phyloP scores from a whole-genome alignment of 2,797 vertebrate genomes.

The Hafferia zeledoni region DNA sequence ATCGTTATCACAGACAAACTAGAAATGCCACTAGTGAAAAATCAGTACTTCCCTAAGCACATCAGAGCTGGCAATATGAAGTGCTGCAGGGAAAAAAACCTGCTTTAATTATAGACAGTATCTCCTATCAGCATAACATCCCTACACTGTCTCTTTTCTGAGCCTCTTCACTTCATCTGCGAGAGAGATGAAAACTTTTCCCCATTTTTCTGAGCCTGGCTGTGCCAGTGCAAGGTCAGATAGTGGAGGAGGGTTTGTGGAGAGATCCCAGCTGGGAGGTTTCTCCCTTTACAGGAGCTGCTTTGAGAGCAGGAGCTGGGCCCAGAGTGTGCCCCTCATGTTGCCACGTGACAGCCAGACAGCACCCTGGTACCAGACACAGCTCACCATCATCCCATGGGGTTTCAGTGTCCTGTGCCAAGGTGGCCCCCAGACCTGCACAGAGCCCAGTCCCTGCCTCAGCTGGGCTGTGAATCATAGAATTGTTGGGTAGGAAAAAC shows the following conservation, averaged over 20 bases:
- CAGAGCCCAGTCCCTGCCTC: neutral
- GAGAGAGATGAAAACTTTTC: neutral
- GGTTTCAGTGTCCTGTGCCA: neutral
- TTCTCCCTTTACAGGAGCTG: neutral
- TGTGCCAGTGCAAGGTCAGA: neutral
- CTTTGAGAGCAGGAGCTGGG: neutral
- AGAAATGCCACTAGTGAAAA: neutral
- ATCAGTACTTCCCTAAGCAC: neutral
- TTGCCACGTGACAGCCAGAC: neutral
- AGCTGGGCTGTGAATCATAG: neutral
- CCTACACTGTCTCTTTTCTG: neutral
- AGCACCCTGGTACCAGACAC: neutral
- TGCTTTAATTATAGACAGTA: neutral
- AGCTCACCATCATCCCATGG: neutral
- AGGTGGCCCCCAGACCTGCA: neutral
- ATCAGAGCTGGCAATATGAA: neutral
- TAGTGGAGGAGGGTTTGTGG: neutral
- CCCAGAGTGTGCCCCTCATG: neutral
- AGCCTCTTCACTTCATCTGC: neutral
- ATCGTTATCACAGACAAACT: neutral
- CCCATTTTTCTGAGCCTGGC: neutral
- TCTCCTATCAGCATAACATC: neutral
- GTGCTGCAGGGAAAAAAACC: neutral
- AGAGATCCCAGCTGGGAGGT: neutral
- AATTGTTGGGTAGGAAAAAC: no score